Percentiles rank a stretch among this genome's conserved stretches.
Evolutionary conservation across 2,888 invertebrate species (phyloP).

Genomic region (Metacarcinus magister): DNA sequence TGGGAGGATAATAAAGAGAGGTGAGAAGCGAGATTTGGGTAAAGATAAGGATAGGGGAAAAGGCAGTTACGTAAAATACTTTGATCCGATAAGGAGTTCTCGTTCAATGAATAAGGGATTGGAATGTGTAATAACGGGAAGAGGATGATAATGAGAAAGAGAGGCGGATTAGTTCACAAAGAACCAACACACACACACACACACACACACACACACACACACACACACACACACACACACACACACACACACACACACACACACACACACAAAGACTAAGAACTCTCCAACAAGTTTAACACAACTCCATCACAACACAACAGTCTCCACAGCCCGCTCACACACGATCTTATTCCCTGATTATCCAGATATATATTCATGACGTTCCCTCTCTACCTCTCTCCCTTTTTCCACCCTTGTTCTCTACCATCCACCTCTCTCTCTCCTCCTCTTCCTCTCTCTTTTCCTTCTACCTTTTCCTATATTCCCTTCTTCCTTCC

Average conservation of each 20-base stretch:
- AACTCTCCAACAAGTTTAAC: neutral
- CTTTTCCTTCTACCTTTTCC: neutral
- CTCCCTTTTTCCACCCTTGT: neutral
- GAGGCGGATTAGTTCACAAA: neutral
- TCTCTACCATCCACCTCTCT: neutral
- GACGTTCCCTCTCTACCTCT: neutral
- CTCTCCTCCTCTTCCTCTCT: neutral
- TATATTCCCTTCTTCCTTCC: neutral
- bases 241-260: constrained; percentile 31
- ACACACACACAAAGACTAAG: constrained; percentile 19
- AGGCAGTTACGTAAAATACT: neutral
- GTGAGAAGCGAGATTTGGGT: neutral
- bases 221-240: neutral
- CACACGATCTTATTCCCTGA: constrained; percentile 3
- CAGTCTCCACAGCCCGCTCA: neutral
- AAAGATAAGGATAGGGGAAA: neutral
- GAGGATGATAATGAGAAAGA: constrained; percentile 7
- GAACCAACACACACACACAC: neutral
- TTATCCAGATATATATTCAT: constrained; percentile 51
- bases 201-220: neutral
- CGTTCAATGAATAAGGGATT: neutral
- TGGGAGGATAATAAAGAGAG: neutral
- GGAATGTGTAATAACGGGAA: neutral
- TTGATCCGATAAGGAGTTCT: constrained; percentile 47
- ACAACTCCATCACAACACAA: neutral